Evolutionary conservation across 2,113 vertebrate genomes (phyloP).

Genomic region (Camelus dromedarius): DNA sequence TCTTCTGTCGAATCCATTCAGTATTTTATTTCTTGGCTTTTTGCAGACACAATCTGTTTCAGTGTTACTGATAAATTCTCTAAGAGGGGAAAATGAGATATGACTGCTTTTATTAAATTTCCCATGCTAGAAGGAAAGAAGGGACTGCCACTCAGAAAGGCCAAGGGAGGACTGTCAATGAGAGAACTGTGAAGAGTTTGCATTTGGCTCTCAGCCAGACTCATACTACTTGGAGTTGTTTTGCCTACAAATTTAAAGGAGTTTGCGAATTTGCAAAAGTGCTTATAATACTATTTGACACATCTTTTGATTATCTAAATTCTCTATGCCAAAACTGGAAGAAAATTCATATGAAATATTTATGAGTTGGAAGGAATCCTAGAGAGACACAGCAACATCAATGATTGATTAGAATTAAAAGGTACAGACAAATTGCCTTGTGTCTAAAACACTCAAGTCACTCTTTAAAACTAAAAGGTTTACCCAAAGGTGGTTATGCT

Average conservation of each 20-base stretch:
- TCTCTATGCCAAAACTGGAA: neutral
- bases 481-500: neutral
- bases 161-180: neutral
- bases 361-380: neutral
- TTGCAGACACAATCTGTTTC: neutral
- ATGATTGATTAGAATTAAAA: constrained; percentile 36
- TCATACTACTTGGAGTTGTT: neutral
- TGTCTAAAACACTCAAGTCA: neutral
- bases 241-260: neutral
- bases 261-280: neutral
- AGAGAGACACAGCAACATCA: neutral
- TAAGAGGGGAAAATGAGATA: neutral
- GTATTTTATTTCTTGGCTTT: neutral
- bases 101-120: neutral
- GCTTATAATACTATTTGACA: neutral
- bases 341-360: neutral
- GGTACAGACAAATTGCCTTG: neutral
- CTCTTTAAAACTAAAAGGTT: neutral
- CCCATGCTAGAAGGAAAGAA: neutral
- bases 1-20: neutral
- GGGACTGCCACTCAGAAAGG: neutral
- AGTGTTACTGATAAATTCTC: neutral
- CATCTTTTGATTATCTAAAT: neutral
- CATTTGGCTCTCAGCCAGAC: neutral
- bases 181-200: neutral